Evolutionary conservation across 2,113 vertebrate genomes (phyloP), one percentile per base, ranked within the genome.

Genomic region (Melanostigma gelatinosum): DNA sequence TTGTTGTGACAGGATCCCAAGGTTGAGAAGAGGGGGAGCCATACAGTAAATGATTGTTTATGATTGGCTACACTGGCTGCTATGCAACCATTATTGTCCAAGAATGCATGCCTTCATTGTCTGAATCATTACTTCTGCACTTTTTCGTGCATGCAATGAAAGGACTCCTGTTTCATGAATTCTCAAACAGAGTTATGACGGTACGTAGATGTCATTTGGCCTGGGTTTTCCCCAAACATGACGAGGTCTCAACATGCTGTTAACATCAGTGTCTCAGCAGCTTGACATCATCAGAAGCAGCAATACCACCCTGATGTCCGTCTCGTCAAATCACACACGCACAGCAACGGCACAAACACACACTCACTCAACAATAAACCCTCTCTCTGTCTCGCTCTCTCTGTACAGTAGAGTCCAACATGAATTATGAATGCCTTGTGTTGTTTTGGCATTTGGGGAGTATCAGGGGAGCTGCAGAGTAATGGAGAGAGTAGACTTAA

Each of bases 401-500:
- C 64, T 5, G 48, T 61, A 75, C 81, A 72, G 66, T 69, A 46
- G 63, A 84, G 83, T 60, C 67, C 67, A 58, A 46, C 66, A 84
- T 90, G 82, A 89, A 92, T 93, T 87, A 91, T 89, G 85, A 79
- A 91, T 87, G 82, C 68, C 66, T 44, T 29, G 72, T 83, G 85
- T 85, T 87, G 81, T 89, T 88, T 88, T 87, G 85, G 74, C 78
- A 77, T 89, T 84, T 65, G 29, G 75, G 32, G 50, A 84, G 82
- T 87, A 69, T 89, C 87, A 73, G 54, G 72, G 72, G 83, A 86
- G 83, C 83, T 79, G 79, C 81, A 80, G 88, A 71, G 82, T 77
- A 79, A 89, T 74, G 77, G 66, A 85, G 72, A 82, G 70, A 64
- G 65, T 61, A 75, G 42, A 83, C 81, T 85, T 80, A 68, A 88